Evolutionary conservation across 2,113 vertebrate species (phyloP).

Genomic region (Urocitellus parryii): DNA sequence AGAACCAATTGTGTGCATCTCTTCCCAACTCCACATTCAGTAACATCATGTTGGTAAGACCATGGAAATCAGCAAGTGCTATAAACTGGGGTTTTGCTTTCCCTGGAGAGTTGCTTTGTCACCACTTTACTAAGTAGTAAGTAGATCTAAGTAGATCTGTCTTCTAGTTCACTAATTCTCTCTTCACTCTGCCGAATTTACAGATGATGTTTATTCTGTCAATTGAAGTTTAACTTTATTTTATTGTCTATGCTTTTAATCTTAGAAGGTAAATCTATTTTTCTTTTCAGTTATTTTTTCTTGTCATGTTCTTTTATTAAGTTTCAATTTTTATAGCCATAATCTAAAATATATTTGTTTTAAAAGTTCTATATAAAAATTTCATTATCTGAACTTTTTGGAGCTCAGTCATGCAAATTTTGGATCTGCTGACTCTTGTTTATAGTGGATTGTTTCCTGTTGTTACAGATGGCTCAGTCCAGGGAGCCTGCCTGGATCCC

Average conservation of each 20-base stretch:
- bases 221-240: neutral
- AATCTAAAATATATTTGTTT: neutral
- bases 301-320: neutral
- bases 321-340: neutral
- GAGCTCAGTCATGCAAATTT: neutral
- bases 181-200: neutral
- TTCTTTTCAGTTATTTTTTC: neutral
- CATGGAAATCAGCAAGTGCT: neutral
- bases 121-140: neutral
- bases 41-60: neutral
- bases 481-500: too few relatives aligned
- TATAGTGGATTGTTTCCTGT: neutral
- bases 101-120: neutral
- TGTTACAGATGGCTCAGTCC: too few relatives aligned
- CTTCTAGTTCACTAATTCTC: neutral
- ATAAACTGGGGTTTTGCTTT: neutral
- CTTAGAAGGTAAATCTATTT: conserved; percentile 3
- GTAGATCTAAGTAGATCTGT: neutral
- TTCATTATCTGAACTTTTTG: neutral
- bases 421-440: neutral
- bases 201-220: neutral
- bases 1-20: neutral
- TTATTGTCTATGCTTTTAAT: neutral
- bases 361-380: neutral
- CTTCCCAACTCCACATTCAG: neutral